Evolutionary conservation across 2,113 vertebrate genomes (phyloP), one percentile per base, ranked within the genome.

Genomic region (Nestor notabilis): DNA sequence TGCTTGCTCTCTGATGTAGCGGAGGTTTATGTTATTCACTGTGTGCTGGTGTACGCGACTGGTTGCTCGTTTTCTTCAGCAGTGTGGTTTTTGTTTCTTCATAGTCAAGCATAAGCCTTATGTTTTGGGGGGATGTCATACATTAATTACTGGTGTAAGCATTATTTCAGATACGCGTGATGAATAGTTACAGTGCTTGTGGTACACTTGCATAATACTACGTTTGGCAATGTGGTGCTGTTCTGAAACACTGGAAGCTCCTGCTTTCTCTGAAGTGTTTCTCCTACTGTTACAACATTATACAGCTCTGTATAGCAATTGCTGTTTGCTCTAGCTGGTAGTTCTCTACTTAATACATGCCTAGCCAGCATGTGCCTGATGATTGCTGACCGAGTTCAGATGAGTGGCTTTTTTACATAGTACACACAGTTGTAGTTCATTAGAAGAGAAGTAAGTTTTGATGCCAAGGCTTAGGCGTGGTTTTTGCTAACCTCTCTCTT

Each of bases 231-330:
- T 46, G 79, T 25, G 1, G 53, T n/a, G 76, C 86, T 93, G 31
- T 95, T 86, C 94, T 66, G 95, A 64, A 95, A 95, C 20, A 29
- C 25, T 85, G 80, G 83, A 66, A 96, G 80, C 91, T 89, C 93
- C 77, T 87, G 85, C 92, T 87, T 83, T 95, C 66, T 94, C 92
- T 78, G 31, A 56, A 89, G 76, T 23, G 72, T 86, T 95, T 41
- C 61, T 87, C 3, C 70, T 63, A 11, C 66, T 83, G n/a, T 94
- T 94, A 87, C 84, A 89, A 69, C 81, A 83, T 35, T 60, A 20
- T 37, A 35, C 65, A 25, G 2, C 31, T 55, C 68, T 44, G 11
- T n/a, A 65, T 28, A 87, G 92, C 85, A 79, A 46, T 25, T 69
- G 47, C 53, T 74, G n/a, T 39, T 82, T 74, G 27, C 61, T 72